Conservation (phyloP, 35 echinoderm and acorn worm genomes). For the Acanthaster planci region DNA sequence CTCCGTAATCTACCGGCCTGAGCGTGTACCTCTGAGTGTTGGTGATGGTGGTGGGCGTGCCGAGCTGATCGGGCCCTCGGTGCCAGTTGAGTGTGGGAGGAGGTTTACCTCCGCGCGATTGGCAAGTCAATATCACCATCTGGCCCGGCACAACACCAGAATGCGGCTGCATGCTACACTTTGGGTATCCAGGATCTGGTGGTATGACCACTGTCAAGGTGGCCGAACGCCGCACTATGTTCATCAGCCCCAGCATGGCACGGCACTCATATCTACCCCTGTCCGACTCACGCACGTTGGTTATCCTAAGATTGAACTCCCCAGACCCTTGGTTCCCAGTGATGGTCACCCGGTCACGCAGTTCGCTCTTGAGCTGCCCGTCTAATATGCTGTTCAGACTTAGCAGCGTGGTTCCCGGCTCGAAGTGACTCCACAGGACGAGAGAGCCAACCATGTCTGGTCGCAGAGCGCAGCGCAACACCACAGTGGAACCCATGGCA, state of each 20-base stretch:
- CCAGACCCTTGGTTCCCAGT: background rate
- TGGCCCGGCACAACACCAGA: conserved; percentile 9
- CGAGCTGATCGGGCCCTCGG: background rate
- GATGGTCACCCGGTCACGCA: background rate
- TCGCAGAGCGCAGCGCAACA: background rate
- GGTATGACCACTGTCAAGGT: conserved; percentile 9
- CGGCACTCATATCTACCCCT: conserved; percentile 28
- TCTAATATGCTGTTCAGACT: background rate
- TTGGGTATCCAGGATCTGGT: conserved; percentile 21
- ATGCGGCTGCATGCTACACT: conserved; percentile 24
- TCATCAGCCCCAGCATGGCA: conserved; percentile 8
- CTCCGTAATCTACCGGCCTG: conserved; percentile 8
- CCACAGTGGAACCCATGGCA: background rate
- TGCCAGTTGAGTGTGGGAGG: conserved; percentile 2
- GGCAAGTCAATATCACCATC: conserved; percentile 17
- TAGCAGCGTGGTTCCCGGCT: background rate
- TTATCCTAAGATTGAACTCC: conserved; percentile 30
- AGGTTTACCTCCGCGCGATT: conserved; percentile 21
- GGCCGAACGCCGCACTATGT: conserved; percentile 14
- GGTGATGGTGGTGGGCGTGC: background rate
- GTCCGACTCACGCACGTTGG: conserved; percentile 4
- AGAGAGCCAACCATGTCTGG: background rate
- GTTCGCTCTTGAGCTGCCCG: background rate
- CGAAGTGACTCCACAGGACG: background rate
- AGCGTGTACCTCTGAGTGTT: background rate